Evolutionary conservation across 2,113 vertebrate species (phyloP), one percentile per base, ranked within the genome.

Genomic region (Phrynocephalus versicolor): DNA sequence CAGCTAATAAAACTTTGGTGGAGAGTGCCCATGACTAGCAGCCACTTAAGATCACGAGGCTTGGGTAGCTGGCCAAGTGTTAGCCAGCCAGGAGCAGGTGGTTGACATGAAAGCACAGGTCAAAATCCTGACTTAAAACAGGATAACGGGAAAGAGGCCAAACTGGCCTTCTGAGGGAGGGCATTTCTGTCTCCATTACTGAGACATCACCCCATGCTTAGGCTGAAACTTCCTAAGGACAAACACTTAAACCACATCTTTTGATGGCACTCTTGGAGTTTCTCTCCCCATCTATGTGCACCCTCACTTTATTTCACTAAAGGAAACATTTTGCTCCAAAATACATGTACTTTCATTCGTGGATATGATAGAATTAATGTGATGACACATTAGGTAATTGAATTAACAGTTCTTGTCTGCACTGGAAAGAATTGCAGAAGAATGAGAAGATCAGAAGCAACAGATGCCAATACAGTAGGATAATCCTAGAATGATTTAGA

Each of bases 401-500:
- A 41, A 83, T 74, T 33, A 41, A 33, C 73, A 74, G 58, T 45
- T 79, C 33, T 82, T 23, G 67, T 41, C 15, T 60, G n/a, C 15
- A 83, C 35, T 64, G 3, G 57, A n/a, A 85, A 88, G 75, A 45
- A 85, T 30, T 0, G 6, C 25, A 3, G 23, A 58, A 71, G 60
- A 76, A n/a, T 15, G 3, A 78, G 64, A 71, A 33, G 62, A 81
- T 62, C 16, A 37, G 85, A 8, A 88, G 12, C n/a, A 86, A 45
- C 80, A 87, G 82, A 39, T 1, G 2, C 2, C 35, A 84, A 71
- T 41, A 4, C 85, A 81, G 30, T 64, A 64, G 35, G 67, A 75
- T 25, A 80, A 55, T 87, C 58, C 57, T 88, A 77, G 90, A 92
- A 75, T 2, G 0, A 1, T 87, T 64, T 90, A 67, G 77, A 92